Evolutionary conservation across 2,113 vertebrate species (phyloP), one percentile per base, ranked within the genome.

Genomic region (Toxostoma redivivum): DNA sequence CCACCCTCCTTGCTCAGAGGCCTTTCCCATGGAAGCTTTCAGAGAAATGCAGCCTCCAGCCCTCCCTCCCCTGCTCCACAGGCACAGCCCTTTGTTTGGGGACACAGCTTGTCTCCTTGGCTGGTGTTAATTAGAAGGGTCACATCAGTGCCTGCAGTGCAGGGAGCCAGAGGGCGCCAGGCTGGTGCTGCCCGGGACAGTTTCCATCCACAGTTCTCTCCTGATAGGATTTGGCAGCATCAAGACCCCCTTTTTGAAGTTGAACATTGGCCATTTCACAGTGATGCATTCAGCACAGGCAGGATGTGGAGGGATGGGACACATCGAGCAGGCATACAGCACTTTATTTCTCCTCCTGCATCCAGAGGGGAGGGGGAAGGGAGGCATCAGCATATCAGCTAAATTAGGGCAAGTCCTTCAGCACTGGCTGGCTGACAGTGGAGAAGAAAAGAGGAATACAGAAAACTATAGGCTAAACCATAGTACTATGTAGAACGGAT

Each of bases 291-390:
- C 33, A 8, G 24, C 7, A 5, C 40, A 20, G 66, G 62, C 62
- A 35, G 70, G 65, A 20, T 69, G 70, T 19, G 7, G 79, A 61
- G 58, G 69, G 77, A 30, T 18, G 7, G 1, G 65, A 17, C 35
- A 54, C 48, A 21, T 12, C 0, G 0, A 85, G 38, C 0, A 0
- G 79, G 15, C 44, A 23, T 12, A 3, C 38, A 28, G 72, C 65
- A 53, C 48, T 74, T 60, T 3, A 48, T 65, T 81, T 78, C 80
- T 92, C 64, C 54, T 82, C 35, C 69, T 85, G 57, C 14, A 2
- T 47, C 7, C 0, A 61, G 70, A 71, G 35, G 25, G 48, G 27
- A 90, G 77, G 61, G 79, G 70, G 37, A 82, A 95, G 79, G 83
- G 77, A 91, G 48, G 66, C 58, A 79, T 76, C 91, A 76, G 70